A percentile compares a stretch with the other conserved stretches of the same genome.
These are phyloP conservation scores for Eupsilia transversa DNA, from an alignment of 2,888 invertebrate genomes.

Conservation along the genomic window DNA sequence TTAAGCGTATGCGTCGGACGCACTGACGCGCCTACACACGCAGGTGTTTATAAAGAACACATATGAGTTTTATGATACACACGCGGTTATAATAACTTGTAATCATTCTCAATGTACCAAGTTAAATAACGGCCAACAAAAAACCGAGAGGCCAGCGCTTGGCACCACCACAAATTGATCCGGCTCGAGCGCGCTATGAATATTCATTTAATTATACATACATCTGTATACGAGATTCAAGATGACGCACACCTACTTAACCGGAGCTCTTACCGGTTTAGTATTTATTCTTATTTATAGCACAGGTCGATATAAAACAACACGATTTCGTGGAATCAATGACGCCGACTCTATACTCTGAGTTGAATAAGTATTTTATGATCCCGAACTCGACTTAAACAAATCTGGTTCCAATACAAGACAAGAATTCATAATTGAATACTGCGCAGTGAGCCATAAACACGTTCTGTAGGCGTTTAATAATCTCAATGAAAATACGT, in stretches of 20 bases:
- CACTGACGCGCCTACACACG: conserved; percentile 76
- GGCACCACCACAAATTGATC: conserved; percentile 82
- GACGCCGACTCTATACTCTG: conserved; percentile 50
- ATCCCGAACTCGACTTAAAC: conserved; percentile 50
- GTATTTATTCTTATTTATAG: conserved; percentile 77
- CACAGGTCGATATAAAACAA: conserved; percentile 72
- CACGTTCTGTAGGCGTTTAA: conserved; percentile 60
- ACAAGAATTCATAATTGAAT: conserved; percentile 63
- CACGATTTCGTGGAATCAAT: conserved; percentile 70
- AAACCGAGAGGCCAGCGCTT: conserved; percentile 83
- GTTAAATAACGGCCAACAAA: conserved; percentile 83
- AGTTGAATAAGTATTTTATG: conserved; percentile 65
- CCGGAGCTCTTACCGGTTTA: conserved; percentile 74
- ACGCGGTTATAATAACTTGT: conserved; percentile 80
- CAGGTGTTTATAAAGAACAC: conserved; percentile 83
- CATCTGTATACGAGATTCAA: conserved; percentile 75
- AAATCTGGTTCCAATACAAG: conserved; percentile 51
- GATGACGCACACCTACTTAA: conserved; percentile 82
- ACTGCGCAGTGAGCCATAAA: conserved; percentile 50
- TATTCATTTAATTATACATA: conserved; percentile 84
- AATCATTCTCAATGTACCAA: conserved; percentile 80
- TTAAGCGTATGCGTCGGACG: conserved; percentile 82
- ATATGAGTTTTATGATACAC: conserved; percentile 74
- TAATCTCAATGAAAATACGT: conserved; percentile 61
- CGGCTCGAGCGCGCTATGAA: conserved; percentile 82